These are phyloP conservation scores for Drosophila suzukii DNA, from an alignment of 1,140 invertebrate genomes.

Conservation along the genomic window DNA sequence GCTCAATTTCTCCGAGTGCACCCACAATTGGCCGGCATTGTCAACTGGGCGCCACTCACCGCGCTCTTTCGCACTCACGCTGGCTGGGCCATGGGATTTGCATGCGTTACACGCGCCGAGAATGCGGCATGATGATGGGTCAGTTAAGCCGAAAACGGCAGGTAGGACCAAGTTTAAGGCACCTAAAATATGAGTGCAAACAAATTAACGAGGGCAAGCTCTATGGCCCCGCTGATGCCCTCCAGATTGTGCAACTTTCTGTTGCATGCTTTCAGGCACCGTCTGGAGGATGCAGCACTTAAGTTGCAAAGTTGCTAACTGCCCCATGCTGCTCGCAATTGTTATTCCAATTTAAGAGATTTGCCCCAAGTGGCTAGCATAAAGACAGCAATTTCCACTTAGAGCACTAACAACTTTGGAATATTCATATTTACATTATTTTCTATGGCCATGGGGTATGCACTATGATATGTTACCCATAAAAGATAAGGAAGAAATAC, in stretches of 20 bases:
- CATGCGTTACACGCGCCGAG: conserved; percentile 28
- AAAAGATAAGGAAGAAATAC: too few species aligned
- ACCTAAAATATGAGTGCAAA: conserved; percentile 30
- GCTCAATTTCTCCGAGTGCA: background rate
- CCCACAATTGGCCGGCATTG: conserved; percentile 66
- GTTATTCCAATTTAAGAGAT: conserved; percentile 62
- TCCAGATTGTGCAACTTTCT: conserved; percentile 18
- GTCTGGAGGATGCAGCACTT: conserved; percentile 53
- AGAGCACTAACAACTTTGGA: conserved; percentile 15
- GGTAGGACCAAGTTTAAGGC: conserved; percentile 7
- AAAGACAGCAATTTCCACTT: conserved; percentile 18
- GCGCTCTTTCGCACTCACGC: conserved; percentile 26
- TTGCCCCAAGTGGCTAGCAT: conserved; percentile 33
- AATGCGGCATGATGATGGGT: conserved; percentile 27
- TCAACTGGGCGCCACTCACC: conserved; percentile 59
- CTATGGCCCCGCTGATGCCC: background rate
- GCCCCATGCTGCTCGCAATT: conserved; percentile 31
- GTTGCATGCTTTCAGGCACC: conserved; percentile 1
- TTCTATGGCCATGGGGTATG: background rate
- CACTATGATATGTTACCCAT: background rate
- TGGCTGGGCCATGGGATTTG: conserved; percentile 28
- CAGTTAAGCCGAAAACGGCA: conserved; percentile 14
- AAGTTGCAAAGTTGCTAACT: conserved; percentile 50
- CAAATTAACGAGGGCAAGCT: conserved; percentile 30
- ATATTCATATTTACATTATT: conserved; percentile 5